Conservation (phyloP, 2,113 vertebrate genomes). For the Leptobrachium leishanense region DNA sequence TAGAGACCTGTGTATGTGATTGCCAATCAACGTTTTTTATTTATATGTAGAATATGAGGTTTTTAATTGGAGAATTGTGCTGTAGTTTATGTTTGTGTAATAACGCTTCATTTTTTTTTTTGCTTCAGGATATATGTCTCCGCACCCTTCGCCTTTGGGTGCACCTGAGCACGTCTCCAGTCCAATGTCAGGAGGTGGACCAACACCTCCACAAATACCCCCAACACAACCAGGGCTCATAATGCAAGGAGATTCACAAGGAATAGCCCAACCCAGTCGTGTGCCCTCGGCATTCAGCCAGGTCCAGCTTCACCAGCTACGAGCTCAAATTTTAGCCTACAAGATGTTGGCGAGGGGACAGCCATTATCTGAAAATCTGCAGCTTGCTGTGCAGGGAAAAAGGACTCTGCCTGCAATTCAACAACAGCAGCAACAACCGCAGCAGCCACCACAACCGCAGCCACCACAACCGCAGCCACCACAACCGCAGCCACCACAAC, state of each 20-base stretch:
- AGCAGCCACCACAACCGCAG: slow-evolving; percentile 70
- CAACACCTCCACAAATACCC: slow-evolving; percentile 91
- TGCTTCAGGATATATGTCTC: slow-evolving; percentile 88
- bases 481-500: slow-evolving; percentile 74
- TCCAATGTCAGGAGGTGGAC: slow-evolving; percentile 91
- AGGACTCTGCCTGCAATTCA: slow-evolving; percentile 92
- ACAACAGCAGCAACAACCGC: slow-evolving; percentile 71
- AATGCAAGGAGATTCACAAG: slow-evolving; percentile 85
- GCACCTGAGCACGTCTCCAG: slow-evolving; percentile 90
- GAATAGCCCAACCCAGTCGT: slow-evolving; percentile 80
- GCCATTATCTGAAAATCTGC: slow-evolving; percentile 92
- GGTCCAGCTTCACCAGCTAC: slow-evolving; percentile 92
- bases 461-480: slow-evolving; percentile 45
- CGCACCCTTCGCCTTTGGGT: slow-evolving; percentile 90
- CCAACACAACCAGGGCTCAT: slow-evolving; percentile 81
- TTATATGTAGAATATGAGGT: too few species aligned
- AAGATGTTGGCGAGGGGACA: slow-evolving; percentile 95
- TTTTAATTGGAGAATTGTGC: too few species aligned
- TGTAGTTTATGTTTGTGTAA: too few species aligned
- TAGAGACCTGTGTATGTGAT: too few species aligned
- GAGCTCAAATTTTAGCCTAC: slow-evolving; percentile 96
- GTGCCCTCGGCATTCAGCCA: slow-evolving; percentile 92
- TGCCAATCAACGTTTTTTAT: too few species aligned
- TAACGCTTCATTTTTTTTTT: slow-evolving; percentile 8
- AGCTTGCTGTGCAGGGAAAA: slow-evolving; percentile 95